Base-by-base conservation (phyloP, 2,797 vertebrate genomes). In the Decapterus maruadsi region DNA sequence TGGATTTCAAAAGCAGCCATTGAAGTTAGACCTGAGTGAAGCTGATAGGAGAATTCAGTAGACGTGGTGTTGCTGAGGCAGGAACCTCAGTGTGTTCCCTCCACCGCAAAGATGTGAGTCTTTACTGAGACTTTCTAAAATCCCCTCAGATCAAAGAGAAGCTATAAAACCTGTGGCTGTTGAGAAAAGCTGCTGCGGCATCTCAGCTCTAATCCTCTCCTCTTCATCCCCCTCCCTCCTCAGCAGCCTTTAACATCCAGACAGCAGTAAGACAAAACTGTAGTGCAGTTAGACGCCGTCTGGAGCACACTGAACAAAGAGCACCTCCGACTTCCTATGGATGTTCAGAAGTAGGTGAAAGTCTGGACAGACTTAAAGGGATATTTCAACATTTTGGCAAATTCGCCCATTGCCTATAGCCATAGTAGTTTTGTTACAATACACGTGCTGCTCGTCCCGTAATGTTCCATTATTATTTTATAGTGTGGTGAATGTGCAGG, bases 121-220 rank as follows among this genome's bases (percentile, higher is more conserved):
- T 48, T 73, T 72, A 62, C 55, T 53, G 31, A 40, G 58, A 55
- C n/a, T 66, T 57, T 64, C 8, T 77, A 8, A 61, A 84, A 82
- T 67, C 73, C 71, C 71, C 54, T 68, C 61, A 82, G 51, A 84
- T 88, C 78, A 88, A 87, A 86, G 67, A 14, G 48, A 82, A 62
- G 55, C 73, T 61, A 0, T 58, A 5, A 78, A 79, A 66, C 53
- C 31, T 69, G 46, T 11, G 19, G 54, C 7, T 62, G 70, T 12
- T 58, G 72, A 68, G 75, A 72, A 68, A 78, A 80, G 68, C 86
- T 64, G 71, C 76, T 75, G 17, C 36, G 59, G 56, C 54, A 54
- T 51, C 75, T 68, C 59, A 51, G 7, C 40, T 73, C n/a, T 81
- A 77, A 80, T 85, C 68, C 78, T 51, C 31, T 16, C 59, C 26